Base-by-base conservation (phyloP, 2,888 invertebrate genomes). In the Aproaerema taeniolella region DNA sequence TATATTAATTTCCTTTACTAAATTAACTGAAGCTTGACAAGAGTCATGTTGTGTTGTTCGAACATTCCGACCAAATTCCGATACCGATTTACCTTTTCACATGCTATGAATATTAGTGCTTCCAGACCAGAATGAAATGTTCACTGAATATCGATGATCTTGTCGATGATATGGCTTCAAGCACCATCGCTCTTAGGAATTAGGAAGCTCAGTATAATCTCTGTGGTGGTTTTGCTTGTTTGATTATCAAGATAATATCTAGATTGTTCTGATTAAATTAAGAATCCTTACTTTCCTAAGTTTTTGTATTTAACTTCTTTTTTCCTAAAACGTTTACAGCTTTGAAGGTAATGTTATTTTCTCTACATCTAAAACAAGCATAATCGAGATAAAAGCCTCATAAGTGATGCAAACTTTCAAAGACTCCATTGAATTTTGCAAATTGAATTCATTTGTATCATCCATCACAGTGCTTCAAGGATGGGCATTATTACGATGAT, bases 381-480 rank as follows among this genome's bases (percentile, higher is more conserved):
- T 30, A 50, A 58, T 56, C 50, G 46, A 41, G 47, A 49, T 56
- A 52, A 58, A 52, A 61, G 58, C 54, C 33, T 43, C 29, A 39
- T 30, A 40, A 47, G 48, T 46, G 52, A 46, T 43, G 41, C 36
- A 44, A 57, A 58, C 55, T 54, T 53, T 51, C 43, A 46, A n/a
- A n/a, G n/a, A n/a, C n/a, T n/a, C n/a, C n/a, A 38, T 49, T 40
- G 49, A 58, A 49, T 53, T 56, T 67, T 49, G 52, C 44, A 68
- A 71, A 75, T 68, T 69, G 61, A 67, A 69, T 67, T 66, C 60
- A 67, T 68, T 63, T 51, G 52, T 56, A 68, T 65, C 68, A 75
- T 77, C 74, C 74, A 77, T 77, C 77, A 77, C 69, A 68, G 65
- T 67, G 67, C 45, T 54, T 54, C 51, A 49, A 56, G 58, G 66